phyloP scores from a whole-genome alignment of 2,888 invertebrate genomes.

The Parelbella ahira region DNA sequence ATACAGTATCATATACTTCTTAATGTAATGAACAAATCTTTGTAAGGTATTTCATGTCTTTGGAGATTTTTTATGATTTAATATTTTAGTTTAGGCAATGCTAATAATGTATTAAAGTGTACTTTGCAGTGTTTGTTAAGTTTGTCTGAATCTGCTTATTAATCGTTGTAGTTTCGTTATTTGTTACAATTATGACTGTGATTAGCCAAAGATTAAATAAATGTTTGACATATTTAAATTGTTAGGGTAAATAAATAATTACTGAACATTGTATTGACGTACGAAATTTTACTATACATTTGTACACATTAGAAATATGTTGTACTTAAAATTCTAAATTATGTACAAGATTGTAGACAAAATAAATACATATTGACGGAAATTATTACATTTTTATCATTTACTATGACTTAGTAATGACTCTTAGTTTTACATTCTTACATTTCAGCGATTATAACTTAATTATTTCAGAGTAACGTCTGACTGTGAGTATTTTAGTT shows the following conservation, averaged over 20 bases:
- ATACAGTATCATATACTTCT: too few relatives aligned
- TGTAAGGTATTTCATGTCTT: too few relatives aligned
- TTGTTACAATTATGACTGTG: too few relatives aligned
- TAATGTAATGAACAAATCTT: too few relatives aligned
- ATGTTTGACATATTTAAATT: too few relatives aligned
- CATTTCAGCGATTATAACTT: constrained; percentile 11
- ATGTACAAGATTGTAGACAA: constrained; percentile 64
- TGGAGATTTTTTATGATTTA: too few relatives aligned
- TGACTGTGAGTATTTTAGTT: constrained; percentile 52
- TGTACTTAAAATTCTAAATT: constrained; percentile 61
- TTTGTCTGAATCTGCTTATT: too few relatives aligned
- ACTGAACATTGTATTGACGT: constrained; percentile 19
- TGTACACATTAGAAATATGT: constrained; percentile 70
- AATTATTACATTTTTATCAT: constrained; percentile 56
- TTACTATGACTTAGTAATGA: constrained; percentile 46
- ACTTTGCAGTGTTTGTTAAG: too few relatives aligned
- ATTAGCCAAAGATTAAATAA: too few relatives aligned
- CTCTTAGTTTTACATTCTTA: constrained; percentile 34
- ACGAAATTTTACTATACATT: constrained; percentile 65
- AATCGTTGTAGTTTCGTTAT: too few relatives aligned
- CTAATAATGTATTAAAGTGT: too few relatives aligned
- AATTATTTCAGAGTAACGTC: constrained; percentile 28
- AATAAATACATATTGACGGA: constrained; percentile 75
- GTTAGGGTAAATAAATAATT: constrained; percentile 11
- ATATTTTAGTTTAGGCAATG: too few relatives aligned